These are phyloP conservation scores for Tretioscincus oriximinensis DNA, from an alignment of 2,113 vertebrate species.

Conservation along the genomic window DNA sequence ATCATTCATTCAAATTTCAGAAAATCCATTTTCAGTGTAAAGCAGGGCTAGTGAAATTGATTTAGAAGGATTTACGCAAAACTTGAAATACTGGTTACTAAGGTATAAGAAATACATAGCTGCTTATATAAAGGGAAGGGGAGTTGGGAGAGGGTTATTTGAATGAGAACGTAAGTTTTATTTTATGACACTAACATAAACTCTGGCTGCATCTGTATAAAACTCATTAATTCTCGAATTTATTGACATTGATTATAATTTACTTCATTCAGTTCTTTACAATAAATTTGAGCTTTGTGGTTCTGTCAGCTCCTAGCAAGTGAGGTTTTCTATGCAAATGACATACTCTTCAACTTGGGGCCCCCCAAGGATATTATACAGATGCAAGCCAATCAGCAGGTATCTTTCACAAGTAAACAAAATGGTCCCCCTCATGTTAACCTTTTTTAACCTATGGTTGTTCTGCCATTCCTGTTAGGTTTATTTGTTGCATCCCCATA, in stretches of 20 bases:
- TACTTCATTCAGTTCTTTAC: not conserved
- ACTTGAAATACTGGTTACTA: conserved; percentile 1
- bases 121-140: conserved; percentile 16
- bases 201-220: not conserved
- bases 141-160: not conserved
- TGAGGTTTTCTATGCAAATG: too few relatives aligned
- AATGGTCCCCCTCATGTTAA: too few relatives aligned
- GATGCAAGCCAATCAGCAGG: too few relatives aligned
- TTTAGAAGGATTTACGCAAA: conserved; percentile 29
- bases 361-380: too few relatives aligned
- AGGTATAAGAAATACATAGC: not conserved
- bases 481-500: too few relatives aligned
- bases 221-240: too few relatives aligned
- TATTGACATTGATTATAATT: too few relatives aligned
- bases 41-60: conserved; percentile 37
- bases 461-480: too few relatives aligned
- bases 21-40: conserved; percentile 28
- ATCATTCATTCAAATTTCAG: conserved; percentile 42
- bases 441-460: too few relatives aligned
- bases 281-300: not conserved
- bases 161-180: not conserved
- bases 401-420: too few relatives aligned
- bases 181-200: not conserved
- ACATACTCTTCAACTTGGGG: too few relatives aligned
- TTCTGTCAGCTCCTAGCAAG: too few relatives aligned